Evolutionary conservation across 2,797 vertebrate species (phyloP), one percentile per base, ranked within the genome.

Genomic region (Propithecus deckenii): DNA sequence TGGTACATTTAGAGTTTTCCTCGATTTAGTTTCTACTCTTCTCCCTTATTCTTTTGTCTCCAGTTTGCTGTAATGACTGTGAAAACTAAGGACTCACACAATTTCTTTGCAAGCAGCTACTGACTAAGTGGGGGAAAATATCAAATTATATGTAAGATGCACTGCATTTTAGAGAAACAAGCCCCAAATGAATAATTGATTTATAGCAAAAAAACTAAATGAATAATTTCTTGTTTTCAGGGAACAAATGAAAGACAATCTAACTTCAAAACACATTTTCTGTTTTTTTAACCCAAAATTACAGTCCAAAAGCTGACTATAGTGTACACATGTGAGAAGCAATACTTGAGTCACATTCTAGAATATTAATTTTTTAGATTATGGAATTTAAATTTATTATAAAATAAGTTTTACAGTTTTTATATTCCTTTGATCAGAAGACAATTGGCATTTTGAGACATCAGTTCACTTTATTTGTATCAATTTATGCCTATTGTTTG

Each of bases 211-310:
- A 88, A 96, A 96, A 48, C 50, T 81, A 97, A 95, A 94, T 95
- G 79, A 96, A 94, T 96, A 97, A 96, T 96, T 96, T 85, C 55
- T 98, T 95, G 43, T 97, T 90, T 97, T 97, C 41, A 89, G 90
- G 88, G 86, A 96, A 86, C 93, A 76, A 96, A 97, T 91, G 97
- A 97, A 95, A 95, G 63, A 90, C 88, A 86, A 86, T 78, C 80
- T 97, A 65, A 89, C 96, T 98, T 88, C 43, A 46, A 89, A 97
- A 85, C 43, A 46, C 43, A 4, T 90, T 67, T 97, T 50, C 46
- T 50, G 17, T 0, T 81, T 89, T 91, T 96, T 84, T 93, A 48
- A 59, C 48, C 88, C 50, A 92, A 95, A 88, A 86, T 32, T 41
- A 96, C 93, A 96, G 76, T 67, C 95, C 89, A 94, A 94, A 83